Evolutionary conservation across 2,888 invertebrate species (phyloP).

Genomic region (Eilema depressum): DNA sequence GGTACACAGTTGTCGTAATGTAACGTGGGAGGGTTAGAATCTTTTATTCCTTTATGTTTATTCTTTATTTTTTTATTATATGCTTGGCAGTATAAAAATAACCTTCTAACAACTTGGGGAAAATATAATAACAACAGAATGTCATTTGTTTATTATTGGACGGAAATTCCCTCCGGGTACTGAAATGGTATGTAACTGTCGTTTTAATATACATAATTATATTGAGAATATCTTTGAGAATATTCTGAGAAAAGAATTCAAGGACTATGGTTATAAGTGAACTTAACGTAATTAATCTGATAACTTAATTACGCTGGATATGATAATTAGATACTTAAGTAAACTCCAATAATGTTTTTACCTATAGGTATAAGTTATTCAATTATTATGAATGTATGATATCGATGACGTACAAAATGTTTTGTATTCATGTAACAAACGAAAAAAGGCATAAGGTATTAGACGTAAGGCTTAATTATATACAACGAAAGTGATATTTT

Average conservation of each 20-base stretch:
- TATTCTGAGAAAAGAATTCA: background rate
- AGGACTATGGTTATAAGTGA: background rate
- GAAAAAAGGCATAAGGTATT: no score
- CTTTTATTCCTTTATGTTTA: background rate
- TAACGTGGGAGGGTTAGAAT: background rate
- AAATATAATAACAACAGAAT: background rate
- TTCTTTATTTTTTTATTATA: background rate
- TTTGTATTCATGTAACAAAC: no score
- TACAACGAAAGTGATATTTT: no score
- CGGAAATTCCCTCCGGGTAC: background rate
- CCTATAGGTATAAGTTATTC: no score
- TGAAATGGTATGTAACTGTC: background rate
- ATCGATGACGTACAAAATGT: no score
- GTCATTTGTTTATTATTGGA: background rate
- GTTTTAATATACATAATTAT: background rate
- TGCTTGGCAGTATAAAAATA: background rate
- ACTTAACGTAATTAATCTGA: background rate
- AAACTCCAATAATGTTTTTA: no score
- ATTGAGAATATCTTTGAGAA: background rate
- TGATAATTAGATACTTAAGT: no score
- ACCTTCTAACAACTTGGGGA: background rate
- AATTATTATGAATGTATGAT: no score
- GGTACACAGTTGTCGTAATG: constrained; percentile 1
- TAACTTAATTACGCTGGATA: no score
- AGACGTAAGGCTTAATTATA: no score